phyloP scores from a whole-genome alignment of 2,888 invertebrate genomes.

The Hyposoter didymator region DNA sequence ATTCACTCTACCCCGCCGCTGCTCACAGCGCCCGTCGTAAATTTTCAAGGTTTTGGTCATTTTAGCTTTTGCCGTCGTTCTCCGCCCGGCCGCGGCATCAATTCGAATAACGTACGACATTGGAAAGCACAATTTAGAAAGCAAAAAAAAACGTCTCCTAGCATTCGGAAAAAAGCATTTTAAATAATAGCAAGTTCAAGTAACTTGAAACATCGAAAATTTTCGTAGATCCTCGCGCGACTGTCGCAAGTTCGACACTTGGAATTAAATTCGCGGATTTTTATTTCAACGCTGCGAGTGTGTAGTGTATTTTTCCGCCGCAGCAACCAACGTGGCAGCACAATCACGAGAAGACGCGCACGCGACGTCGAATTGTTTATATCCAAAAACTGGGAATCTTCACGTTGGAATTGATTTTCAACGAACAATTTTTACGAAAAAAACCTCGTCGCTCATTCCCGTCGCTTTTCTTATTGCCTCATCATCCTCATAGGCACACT shows the following conservation, averaged over 20 bases:
- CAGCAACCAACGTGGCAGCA: background rate
- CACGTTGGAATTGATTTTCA: background rate
- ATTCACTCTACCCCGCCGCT: slow-evolving; percentile 46
- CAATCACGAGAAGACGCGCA: background rate
- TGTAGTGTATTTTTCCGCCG: background rate
- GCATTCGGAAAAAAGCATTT: background rate
- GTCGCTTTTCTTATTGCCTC: background rate
- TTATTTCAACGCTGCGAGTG: slow-evolving; percentile 70
- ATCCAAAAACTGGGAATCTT: background rate
- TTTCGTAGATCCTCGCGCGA: background rate
- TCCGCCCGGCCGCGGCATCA: background rate
- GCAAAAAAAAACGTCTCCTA: background rate
- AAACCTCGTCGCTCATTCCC: background rate
- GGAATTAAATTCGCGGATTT: slow-evolving; percentile 76
- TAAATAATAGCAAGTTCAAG: too few species aligned
- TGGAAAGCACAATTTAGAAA: background rate
- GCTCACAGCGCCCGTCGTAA: slow-evolving; percentile 31
- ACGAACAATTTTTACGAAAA: background rate
- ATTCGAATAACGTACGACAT: slow-evolving; percentile 3
- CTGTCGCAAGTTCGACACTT: background rate
- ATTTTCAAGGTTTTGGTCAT: slow-evolving; percentile 24
- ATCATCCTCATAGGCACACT: background rate
- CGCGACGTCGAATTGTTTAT: background rate
- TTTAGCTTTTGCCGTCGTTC: background rate
- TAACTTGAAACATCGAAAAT: background rate